phyloP scores from a whole-genome alignment of 2,888 invertebrate genomes.

The Stenodera caucasica region DNA sequence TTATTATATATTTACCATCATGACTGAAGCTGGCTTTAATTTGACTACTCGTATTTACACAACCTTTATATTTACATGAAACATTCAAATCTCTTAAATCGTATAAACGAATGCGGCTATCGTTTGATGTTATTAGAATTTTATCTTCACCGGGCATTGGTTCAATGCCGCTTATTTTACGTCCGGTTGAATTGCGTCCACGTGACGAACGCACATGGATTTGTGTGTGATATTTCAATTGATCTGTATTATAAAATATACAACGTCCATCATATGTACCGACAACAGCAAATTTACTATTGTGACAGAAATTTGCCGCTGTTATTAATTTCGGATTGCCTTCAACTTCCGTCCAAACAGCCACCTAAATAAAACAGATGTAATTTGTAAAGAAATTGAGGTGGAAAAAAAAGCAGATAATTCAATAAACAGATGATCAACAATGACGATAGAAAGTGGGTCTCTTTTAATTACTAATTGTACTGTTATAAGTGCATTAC shows the following conservation, averaged over 20 bases:
- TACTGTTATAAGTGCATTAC: conserved; percentile 43
- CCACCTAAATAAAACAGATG: conserved; percentile 63
- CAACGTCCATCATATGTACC: conserved; percentile 98
- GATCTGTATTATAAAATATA: conserved; percentile 98
- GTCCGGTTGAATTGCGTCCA: conserved; percentile 92
- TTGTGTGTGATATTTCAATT: conserved; percentile 96
- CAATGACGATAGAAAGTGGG: neutral
- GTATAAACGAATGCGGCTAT: conserved; percentile 93
- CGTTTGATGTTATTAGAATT: conserved; percentile 96
- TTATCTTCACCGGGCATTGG: conserved; percentile 96
- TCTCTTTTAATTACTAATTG: neutral
- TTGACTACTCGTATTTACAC: conserved; percentile 92
- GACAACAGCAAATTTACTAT: conserved; percentile 97
- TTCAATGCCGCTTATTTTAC: conserved; percentile 97
- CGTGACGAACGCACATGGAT: conserved; percentile 94
- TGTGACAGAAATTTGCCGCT: conserved; percentile 95
- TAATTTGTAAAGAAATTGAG: neutral
- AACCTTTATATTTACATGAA: conserved; percentile 71
- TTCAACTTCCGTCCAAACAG: conserved; percentile 96
- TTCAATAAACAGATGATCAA: neutral
- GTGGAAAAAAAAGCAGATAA: neutral
- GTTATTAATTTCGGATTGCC: conserved; percentile 95
- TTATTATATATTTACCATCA: conserved; percentile 95
- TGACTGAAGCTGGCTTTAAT: conserved; percentile 98
- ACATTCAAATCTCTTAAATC: conserved; percentile 92